phyloP scores from a whole-genome alignment of 2,113 vertebrate species.

The Epinephelus cyanopodus region DNA sequence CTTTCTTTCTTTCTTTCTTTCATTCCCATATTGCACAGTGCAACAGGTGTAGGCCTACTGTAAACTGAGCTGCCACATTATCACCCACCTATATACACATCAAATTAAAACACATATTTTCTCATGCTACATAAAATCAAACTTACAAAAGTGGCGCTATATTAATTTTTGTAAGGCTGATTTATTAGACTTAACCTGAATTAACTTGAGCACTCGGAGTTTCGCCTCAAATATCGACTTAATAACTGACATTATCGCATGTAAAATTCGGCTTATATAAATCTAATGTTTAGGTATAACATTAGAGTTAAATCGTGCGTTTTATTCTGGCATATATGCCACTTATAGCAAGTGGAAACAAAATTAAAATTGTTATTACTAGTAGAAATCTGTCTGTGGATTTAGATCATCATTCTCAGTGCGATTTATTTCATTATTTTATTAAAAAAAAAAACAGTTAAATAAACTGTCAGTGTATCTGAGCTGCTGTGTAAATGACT shows the following conservation, averaged over 20 bases:
- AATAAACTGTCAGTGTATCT: neutral
- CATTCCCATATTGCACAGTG: neutral
- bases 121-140: neutral
- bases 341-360: neutral
- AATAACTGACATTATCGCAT: neutral
- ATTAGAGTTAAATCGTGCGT: neutral
- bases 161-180: neutral
- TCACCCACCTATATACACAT: neutral
- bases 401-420: neutral
- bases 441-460: neutral
- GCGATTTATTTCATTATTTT: neutral
- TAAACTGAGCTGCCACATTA: neutral
- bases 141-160: neutral
- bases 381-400: neutral
- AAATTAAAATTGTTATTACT: neutral
- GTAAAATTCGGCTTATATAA: neutral
- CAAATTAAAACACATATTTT: neutral
- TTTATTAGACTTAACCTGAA: neutral
- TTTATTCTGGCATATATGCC: neutral
- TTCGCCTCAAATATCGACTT: neutral
- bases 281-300: neutral
- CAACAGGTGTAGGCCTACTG: slow-evolving; percentile 69
- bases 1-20: slow-evolving; percentile 10
- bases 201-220: neutral
- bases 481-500: neutral